phyloP scores from a whole-genome alignment of 2,888 invertebrate genomes.

The Drosophila paracracens region DNA sequence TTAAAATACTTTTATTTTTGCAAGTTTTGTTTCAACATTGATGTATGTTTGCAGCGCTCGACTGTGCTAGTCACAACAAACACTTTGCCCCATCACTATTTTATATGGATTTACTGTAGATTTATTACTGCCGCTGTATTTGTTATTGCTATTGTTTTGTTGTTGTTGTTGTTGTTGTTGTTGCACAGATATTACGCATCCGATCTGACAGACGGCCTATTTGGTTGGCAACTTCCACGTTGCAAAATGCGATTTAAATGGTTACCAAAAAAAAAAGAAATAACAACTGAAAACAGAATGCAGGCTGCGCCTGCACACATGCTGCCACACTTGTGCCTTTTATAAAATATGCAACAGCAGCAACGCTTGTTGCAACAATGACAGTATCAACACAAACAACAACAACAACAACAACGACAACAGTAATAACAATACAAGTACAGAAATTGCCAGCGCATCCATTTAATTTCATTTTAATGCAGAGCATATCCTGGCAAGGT shows the following conservation, averaged over 20 bases:
- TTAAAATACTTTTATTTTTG: not conserved
- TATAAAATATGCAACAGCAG: conserved; percentile 72
- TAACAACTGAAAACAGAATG: conserved; percentile 43
- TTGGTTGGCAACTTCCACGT: conserved; percentile 33
- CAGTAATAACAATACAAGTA: conserved; percentile 38
- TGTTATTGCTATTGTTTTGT: conserved; percentile 29
- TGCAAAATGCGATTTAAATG: conserved; percentile 60
- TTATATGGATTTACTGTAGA: conserved; percentile 51
- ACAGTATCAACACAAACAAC: conserved; percentile 46
- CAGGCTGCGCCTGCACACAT: conserved; percentile 19
- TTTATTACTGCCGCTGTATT: conserved; percentile 53
- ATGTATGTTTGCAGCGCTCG: conserved; percentile 26
- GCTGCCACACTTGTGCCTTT: conserved; percentile 21
- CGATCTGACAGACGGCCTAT: conserved; percentile 44
- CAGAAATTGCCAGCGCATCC: conserved; percentile 61
- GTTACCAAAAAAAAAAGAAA: conserved; percentile 9
- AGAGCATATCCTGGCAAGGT: conserved; percentile 61
- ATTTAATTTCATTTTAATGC: conserved; percentile 79
- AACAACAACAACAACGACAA: conserved; percentile 30
- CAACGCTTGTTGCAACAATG: conserved; percentile 42
- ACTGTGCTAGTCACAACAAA: conserved; percentile 12
- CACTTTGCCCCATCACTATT: conserved; percentile 17
- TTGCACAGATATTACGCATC: conserved; percentile 47
- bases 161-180: conserved; percentile 15
- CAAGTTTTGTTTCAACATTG: conserved; percentile 10